These are phyloP conservation scores for Lophotis ruficrista DNA, from an alignment of 2,113 vertebrate genomes.

Conservation along the genomic window DNA sequence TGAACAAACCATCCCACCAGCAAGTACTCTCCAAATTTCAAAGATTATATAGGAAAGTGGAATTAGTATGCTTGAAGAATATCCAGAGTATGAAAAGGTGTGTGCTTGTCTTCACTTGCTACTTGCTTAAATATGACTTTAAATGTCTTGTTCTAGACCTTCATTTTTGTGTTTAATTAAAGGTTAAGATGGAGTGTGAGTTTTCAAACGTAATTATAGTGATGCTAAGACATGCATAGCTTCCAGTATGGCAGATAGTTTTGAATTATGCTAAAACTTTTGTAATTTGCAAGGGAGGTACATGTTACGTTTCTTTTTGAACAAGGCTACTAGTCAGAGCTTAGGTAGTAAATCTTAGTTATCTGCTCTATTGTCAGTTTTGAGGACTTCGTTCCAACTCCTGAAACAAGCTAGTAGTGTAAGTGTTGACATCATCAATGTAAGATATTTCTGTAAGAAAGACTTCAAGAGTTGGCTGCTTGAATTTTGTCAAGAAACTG, in stretches of 20 bases:
- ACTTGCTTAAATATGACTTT: not conserved
- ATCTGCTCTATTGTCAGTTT: not conserved
- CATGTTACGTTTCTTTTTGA: not conserved
- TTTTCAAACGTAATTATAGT: conserved; percentile 17
- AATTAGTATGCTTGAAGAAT: not conserved
- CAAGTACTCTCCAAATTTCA: not conserved
- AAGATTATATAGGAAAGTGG: not conserved
- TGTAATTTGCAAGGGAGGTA: not conserved
- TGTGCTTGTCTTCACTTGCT: not conserved
- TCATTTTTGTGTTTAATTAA: conserved; percentile 30
- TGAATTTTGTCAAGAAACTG: not conserved
- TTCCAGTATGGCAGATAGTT: not conserved
- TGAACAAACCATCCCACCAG: not conserved
- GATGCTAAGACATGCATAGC: not conserved
- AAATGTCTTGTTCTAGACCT: not conserved
- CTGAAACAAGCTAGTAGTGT: not conserved
- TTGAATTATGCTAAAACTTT: not conserved
- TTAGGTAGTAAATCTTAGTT: not conserved
- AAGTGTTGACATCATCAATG: not conserved
- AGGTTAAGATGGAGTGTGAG: not conserved
- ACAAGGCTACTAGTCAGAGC: not conserved
- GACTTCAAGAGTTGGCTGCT: not conserved
- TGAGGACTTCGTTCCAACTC: not conserved
- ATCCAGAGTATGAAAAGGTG: not conserved
- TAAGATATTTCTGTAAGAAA: not conserved